A percentile compares a stretch with the other conserved stretches of the same genome.
Evolutionary conservation across 2,113 vertebrate genomes (phyloP).

Genomic region (Toxotes chatareus): DNA sequence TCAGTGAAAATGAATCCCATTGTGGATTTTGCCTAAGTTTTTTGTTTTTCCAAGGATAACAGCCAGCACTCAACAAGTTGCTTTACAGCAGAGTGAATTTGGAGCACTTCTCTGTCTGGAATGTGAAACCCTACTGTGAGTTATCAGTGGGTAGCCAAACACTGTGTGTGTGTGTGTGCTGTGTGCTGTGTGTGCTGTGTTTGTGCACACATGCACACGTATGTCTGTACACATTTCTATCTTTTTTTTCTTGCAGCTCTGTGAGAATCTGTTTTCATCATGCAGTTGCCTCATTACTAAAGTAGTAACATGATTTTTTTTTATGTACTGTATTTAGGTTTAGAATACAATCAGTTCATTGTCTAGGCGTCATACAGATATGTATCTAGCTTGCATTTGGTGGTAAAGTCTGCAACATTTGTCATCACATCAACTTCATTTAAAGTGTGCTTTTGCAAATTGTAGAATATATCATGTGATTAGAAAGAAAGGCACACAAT

Average conservation of each 20-base stretch:
- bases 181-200: background rate
- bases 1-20: background rate
- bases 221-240: background rate
- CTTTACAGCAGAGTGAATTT: conserved; percentile 10
- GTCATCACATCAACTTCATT: too few species aligned
- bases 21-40: background rate
- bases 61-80: background rate
- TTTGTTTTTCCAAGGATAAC: background rate
- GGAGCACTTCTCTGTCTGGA: conserved; percentile 18
- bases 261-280: background rate
- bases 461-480: too few species aligned
- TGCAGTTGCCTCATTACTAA: background rate
- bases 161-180: background rate
- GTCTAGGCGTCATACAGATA: background rate
- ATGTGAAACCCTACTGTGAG: conserved; percentile 44
- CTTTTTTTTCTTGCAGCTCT: background rate
- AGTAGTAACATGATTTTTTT: background rate
- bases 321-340: background rate
- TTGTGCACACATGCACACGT: too few species aligned
- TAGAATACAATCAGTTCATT: background rate
- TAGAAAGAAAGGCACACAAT: background rate
- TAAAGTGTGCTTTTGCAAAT: too few species aligned
- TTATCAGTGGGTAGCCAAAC: conserved; percentile 16
- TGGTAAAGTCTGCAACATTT: too few species aligned
- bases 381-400: background rate